phyloP scores from a whole-genome alignment of 2,888 invertebrate species.

The Criorhina ranunculi region DNA sequence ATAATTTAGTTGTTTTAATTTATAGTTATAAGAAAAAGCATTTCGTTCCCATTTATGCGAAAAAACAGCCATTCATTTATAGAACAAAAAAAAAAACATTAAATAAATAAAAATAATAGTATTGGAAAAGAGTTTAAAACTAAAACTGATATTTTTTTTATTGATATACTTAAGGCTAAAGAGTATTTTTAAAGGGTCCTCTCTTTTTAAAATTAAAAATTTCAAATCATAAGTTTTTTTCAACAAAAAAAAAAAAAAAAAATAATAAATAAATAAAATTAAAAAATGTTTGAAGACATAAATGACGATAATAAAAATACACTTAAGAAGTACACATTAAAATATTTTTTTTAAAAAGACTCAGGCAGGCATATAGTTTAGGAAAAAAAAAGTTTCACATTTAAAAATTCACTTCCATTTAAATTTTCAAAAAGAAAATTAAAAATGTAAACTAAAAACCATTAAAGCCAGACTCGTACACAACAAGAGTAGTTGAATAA shows the following conservation, averaged over 20 bases:
- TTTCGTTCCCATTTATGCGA: constrained; percentile 68
- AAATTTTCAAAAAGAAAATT: constrained; percentile 24
- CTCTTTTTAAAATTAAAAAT: constrained; percentile 67
- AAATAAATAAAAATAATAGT: constrained; percentile 24
- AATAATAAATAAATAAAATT: constrained; percentile 17
- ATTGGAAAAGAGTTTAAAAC: constrained; percentile 42
- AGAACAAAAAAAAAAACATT: constrained; percentile 3
- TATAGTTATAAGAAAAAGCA: constrained; percentile 46
- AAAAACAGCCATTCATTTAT: constrained; percentile 70
- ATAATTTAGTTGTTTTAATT: constrained; percentile 20
- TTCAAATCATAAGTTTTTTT: constrained; percentile 65
- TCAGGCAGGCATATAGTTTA: constrained; percentile 68
- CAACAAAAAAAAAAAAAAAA: constrained; percentile 32
- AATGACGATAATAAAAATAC: constrained; percentile 66
- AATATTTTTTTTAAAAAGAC: constrained; percentile 52
- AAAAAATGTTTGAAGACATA: constrained; percentile 57
- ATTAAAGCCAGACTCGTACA: constrained; percentile 77
- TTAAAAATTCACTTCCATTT: constrained; percentile 71
- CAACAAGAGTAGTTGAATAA: constrained; percentile 64
- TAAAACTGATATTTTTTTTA: constrained; percentile 41
- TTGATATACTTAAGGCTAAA: constrained; percentile 63
- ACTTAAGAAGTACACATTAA: constrained; percentile 66
- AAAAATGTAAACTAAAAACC: constrained; percentile 49
- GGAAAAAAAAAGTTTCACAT: constrained; percentile 56
- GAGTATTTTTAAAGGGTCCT: constrained; percentile 74